Percentiles rank a stretch among this genome's conserved stretches.
Evolutionary conservation across 2,113 vertebrate genomes (phyloP).

Genomic region (Tachysurus vachellii): DNA sequence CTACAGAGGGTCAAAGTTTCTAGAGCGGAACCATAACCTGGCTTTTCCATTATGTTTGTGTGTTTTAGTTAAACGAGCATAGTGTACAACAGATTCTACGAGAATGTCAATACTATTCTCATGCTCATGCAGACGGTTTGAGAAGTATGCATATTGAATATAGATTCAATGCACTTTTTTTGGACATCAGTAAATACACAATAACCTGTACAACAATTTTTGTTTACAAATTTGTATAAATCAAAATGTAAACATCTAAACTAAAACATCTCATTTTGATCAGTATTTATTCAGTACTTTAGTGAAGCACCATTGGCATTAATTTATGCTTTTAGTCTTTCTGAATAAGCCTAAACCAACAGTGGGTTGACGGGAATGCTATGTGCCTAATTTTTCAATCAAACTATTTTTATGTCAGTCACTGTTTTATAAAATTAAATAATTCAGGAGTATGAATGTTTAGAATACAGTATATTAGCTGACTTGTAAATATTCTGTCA

Average conservation of each 20-base stretch:
- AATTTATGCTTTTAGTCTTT: not conserved
- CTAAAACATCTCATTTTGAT: not conserved
- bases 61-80: not conserved
- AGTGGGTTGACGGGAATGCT: not conserved
- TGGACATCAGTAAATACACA: not conserved
- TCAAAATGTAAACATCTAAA: not conserved
- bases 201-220: not conserved
- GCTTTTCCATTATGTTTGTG: not conserved
- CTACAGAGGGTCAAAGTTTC: slow-evolving; percentile 1
- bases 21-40: not conserved
- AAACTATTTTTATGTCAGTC: not conserved
- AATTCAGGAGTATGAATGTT: not conserved
- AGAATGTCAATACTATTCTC: not conserved
- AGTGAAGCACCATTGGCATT: not conserved
- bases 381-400: not conserved
- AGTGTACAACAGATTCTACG: not conserved
- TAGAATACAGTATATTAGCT: not conserved
- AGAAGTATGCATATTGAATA: not conserved
- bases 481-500: not conserved
- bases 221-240: not conserved
- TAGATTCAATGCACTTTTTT: not conserved
- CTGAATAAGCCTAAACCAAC: not conserved
- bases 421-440: not conserved
- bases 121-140: not conserved
- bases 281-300: not conserved